phyloP scores from a whole-genome alignment of 2,797 vertebrate species.

The Hoplostethus atlanticus region DNA sequence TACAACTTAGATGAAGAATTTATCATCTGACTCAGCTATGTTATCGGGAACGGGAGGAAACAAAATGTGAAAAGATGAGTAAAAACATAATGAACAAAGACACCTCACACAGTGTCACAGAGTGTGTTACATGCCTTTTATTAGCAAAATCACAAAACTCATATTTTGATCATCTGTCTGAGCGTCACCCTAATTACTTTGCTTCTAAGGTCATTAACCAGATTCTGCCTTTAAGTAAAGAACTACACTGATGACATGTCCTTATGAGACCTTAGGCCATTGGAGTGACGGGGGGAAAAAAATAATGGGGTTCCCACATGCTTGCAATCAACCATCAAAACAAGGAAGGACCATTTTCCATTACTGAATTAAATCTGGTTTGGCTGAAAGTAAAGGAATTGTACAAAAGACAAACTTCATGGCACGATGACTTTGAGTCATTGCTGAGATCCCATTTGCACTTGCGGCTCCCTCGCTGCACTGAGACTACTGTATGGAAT shows the following conservation, averaged over 20 bases:
- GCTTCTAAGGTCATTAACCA: too few species aligned
- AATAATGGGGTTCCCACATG: constrained; percentile 66
- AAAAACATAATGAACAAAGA: too few species aligned
- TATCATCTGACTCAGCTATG: too few species aligned
- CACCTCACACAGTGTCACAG: too few species aligned
- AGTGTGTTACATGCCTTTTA: too few species aligned
- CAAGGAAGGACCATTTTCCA: constrained; percentile 66
- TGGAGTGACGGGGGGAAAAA: constrained; percentile 38
- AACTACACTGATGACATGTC: constrained; percentile 26
- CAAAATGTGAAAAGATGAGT: too few species aligned
- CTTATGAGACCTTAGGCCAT: constrained; percentile 40
- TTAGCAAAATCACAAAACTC: too few species aligned
- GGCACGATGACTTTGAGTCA: constrained; percentile 50
- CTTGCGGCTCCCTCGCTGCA: constrained; percentile 21
- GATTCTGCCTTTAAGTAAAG: too few species aligned
- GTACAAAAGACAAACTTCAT: constrained; percentile 39
- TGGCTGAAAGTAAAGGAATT: constrained; percentile 39
- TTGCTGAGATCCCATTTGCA: constrained; percentile 41
- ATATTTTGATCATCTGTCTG: too few species aligned
- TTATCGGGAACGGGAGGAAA: too few species aligned
- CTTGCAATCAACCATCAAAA: constrained; percentile 78
- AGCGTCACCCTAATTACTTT: too few species aligned
- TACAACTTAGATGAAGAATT: too few species aligned
- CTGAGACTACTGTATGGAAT: constrained; percentile 51
- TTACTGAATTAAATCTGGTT: constrained; percentile 39